Evolutionary conservation across 23 tunicate species (phyloP), one percentile per base, ranked within the genome.

Genomic region (Styela clava): DNA sequence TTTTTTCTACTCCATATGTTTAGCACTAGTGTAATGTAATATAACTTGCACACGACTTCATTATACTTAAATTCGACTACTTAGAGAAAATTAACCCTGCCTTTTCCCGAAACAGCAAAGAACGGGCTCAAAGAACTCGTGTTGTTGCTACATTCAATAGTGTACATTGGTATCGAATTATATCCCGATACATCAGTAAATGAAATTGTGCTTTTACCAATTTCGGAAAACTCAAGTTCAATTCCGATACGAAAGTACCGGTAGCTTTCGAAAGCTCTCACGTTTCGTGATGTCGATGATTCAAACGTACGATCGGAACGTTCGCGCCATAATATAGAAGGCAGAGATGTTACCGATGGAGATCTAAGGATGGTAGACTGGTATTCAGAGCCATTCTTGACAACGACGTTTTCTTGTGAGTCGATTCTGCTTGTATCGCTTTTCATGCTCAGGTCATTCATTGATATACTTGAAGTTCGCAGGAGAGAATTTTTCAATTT

Each of bases 221-320:
- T 81, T 37, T 24, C 77, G 21, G 68, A 20, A 35, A 83, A 16
- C 1, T 12, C 9, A 27, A 86, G 3, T 19, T 35, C n/a, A 1
- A 86, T 33, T 12, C 85, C 79, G 31, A 73, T 69, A 3, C 63
- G 25, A 23, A 81, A 81, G 25, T 26, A 62, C 44, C 73, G 85
- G 27, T 65, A 28, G 68, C 91, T 85, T 22, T 80, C 73, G 20
- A 24, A 7, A 37, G 36, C 35, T 62, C 79, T 31, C 26, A 22
- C 61, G 35, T 27, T 83, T 69, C 86, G n/a, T 34, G 29, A 23
- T 36, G 69, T 44, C 73, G 32, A 35, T 22, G 71, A 44, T 5
- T 44, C 56, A 12, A 44, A 44, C 56, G 56, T 44, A 12, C 56
- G 56, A 12, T 44, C 56, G 12, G 56, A 44, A 44, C 56, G 56